Evolutionary conservation across 2,113 vertebrate species (phyloP), one percentile per base, ranked within the genome.

Genomic region (Orcinus orca): DNA sequence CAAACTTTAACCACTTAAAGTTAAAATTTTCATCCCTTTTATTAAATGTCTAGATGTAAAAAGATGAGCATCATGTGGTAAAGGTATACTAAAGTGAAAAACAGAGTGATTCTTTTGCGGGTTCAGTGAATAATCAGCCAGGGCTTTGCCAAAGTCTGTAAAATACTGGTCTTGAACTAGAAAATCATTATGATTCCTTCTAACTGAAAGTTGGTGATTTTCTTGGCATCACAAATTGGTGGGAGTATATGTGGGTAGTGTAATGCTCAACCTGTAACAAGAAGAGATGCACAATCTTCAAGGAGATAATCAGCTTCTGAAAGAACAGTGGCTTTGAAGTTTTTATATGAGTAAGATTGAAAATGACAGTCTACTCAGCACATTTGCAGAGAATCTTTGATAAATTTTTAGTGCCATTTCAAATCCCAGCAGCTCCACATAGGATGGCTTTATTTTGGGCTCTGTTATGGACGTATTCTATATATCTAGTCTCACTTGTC

Each of bases 341-440:
- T 68, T 96, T 88, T 88, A 25, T 80, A 68, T 82, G 53, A 93
- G 36, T 50, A 88, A 82, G 62, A 94, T 86, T 0, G 50, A 93
- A 97, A 97, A 95, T 74, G 70, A 93, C 90, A 94, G 41, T 90
- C 26, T 91, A 63, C 68, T 85, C n/a, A 74, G 71, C 82, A 95
- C n/a, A 88, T 95, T 91, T 95, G 47, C 77, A 74, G 91, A 92
- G 77, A 86, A 88, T 92, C 53, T 86, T 36, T 77, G 62, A 83
- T 97, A 95, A 93, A 96, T 96, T 88, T 91, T 97, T 80, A 96
- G 85, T 95, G 95, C 67, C 70, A 26, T 95, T 95, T 95, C 47
- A 95, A 79, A 91, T 11, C 91, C 81, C 88, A 70, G 77, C 55
- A 96, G 73, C 41, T 79, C 82, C 50, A 89, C 12, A n/a, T 53